These are phyloP conservation scores for Cerceris ruficornis DNA, from an alignment of 2,888 invertebrate species.

Conservation along the genomic window DNA sequence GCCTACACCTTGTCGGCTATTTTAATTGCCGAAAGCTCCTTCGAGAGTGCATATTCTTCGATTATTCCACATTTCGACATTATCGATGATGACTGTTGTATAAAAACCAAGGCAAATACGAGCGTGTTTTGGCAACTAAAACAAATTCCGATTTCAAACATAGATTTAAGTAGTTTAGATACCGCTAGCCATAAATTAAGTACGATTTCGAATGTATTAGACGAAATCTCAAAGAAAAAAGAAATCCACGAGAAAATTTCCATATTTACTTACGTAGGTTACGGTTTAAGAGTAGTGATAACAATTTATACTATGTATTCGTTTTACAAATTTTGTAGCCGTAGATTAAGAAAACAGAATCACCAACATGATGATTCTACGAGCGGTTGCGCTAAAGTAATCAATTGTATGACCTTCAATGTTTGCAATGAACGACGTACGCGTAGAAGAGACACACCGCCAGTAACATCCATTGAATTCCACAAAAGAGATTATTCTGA, in stretches of 20 bases:
- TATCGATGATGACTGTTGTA: constrained; percentile 17
- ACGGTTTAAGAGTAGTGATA: neutral
- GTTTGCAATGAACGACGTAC: no score
- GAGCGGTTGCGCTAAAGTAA: no score
- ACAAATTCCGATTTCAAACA: no score
- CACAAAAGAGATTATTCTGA: no score
- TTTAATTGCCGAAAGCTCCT: constrained; percentile 16
- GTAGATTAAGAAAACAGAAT: no score
- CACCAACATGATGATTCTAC: no score
- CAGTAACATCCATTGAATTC: no score
- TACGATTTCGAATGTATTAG: neutral
- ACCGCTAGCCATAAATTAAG: constrained; percentile 15
- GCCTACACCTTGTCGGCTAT: constrained; percentile 13
- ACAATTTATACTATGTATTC: no score
- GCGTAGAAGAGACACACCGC: no score
- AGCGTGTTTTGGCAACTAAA: constrained; percentile 2
- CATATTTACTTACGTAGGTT: neutral
- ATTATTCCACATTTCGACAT: constrained; percentile 8
- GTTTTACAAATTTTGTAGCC: no score
- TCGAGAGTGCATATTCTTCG: constrained; percentile 6
- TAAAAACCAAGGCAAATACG: neutral
- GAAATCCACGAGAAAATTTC: neutral
- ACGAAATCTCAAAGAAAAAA: constrained; percentile 9
- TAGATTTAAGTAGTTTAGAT: constrained; percentile 14
- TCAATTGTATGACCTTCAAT: no score